Percentiles rank a stretch among this genome's conserved stretches.
Conservation (phyloP, 2,888 invertebrate genomes). For the Leucophenga montana region DNA sequence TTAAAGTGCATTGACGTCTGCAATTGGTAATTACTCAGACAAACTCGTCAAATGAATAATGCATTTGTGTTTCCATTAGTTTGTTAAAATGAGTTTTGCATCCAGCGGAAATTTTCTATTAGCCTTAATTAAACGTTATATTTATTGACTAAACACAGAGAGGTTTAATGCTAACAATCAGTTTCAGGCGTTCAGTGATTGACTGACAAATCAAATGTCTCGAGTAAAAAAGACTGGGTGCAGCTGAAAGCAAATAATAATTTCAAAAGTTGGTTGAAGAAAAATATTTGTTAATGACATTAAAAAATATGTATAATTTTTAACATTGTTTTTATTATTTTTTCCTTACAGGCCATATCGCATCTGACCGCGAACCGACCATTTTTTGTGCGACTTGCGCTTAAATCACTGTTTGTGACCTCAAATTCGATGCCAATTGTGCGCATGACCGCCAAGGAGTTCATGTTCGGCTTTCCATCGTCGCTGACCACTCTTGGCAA, state of each 20-base stretch:
- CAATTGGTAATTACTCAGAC: neutral
- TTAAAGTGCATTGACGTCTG: slow-evolving; percentile 21
- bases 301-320: neutral
- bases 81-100: neutral
- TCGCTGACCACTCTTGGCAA: slow-evolving; percentile 87
- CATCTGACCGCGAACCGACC: slow-evolving; percentile 82
- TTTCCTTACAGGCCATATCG: slow-evolving; percentile 82
- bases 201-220: neutral
- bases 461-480: slow-evolving; percentile 92
- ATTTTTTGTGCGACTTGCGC: slow-evolving; percentile 79
- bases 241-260: neutral
- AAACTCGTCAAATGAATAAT: slow-evolving; percentile 46
- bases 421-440: slow-evolving; percentile 82
- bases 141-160: slow-evolving; percentile 34
- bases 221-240: neutral
- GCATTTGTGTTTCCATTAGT: slow-evolving; percentile 29
- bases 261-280: neutral
- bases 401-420: slow-evolving; percentile 81
- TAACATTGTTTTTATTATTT: slow-evolving; percentile 1
- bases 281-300: too few relatives aligned
- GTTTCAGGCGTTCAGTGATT: too few relatives aligned
- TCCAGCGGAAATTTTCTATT: slow-evolving; percentile 47
- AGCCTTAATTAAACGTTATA: slow-evolving; percentile 40
- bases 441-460: slow-evolving; percentile 87
- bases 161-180: neutral